Evolutionary conservation across 2,888 invertebrate species (phyloP), one percentile per base, ranked within the genome.

Genomic region (Nephrocerus scutellatus): DNA sequence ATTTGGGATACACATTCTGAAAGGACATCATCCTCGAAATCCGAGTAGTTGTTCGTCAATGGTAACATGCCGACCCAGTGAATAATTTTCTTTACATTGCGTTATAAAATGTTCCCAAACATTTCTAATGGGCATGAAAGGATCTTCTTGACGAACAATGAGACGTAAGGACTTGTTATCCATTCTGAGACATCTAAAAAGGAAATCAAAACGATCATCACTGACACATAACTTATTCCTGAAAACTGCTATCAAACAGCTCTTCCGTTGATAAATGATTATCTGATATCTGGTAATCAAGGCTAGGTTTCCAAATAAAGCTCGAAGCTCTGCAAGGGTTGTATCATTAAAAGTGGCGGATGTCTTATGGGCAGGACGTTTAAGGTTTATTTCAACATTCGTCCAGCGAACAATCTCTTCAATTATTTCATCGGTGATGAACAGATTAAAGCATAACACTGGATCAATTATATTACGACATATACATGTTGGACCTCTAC

Each of bases 251-350:
- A 40, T 52, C 44, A 40, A 53, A 54, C 19, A 48, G 25, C 36
- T 50, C 50, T 22, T 37, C 48, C 6, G 45, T 41, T 16, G 51
- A 38, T 10, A 54, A 32, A 32, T 54, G 48, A 42, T 50, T 47
- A 30, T 46, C 47, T 42, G 46, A 29, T 36, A 32, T 13, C 32
- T 14, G 5, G 32, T n/a, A 32, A 23, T 9, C 15, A 21, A 32
- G 22, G 32, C 30, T 28, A 29, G 30, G 22, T 24, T 29, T 28
- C 22, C 30, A 34, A 12, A 24, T 12, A 20, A 23, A 14, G 34
- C 22, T 29, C 26, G 18, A 35, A 24, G 7, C 22, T 33, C 29
- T 22, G 30, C 24, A 34, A 35, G n/a, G 12, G 23, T 35, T 40
- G 34, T 40, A 24, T 35, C 16, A 23, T 30, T 35, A 29, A 40